phyloP scores from a whole-genome alignment of 1,140 invertebrate genomes.

The Brachionus calyciflorus region DNA sequence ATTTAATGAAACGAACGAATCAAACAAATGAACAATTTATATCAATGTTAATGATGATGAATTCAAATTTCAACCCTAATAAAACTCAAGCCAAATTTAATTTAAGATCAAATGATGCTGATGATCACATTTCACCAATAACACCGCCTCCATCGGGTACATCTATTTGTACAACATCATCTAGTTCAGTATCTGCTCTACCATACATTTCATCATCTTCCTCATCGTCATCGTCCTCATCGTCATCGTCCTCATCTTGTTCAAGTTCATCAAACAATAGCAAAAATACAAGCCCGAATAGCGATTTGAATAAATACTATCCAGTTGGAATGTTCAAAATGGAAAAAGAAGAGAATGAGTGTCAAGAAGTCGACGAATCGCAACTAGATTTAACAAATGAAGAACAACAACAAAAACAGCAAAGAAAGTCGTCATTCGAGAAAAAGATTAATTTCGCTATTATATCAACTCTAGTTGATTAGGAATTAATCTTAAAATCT shows the following conservation, averaged over 20 bases:
- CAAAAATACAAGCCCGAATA: constrained; percentile 27
- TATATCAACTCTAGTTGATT: constrained; percentile 26
- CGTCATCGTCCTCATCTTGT: background rate
- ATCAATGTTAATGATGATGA: constrained; percentile 33
- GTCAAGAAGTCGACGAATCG: too few relatives aligned
- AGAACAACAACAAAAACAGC: background rate
- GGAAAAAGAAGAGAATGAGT: too few relatives aligned
- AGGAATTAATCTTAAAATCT: background rate
- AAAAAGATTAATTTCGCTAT: constrained; percentile 38
- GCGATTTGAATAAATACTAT: background rate
- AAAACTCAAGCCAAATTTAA: constrained; percentile 13
- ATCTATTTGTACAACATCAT: constrained; percentile 4
- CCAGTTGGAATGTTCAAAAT: background rate
- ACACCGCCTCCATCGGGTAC: background rate
- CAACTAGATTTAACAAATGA: background rate
- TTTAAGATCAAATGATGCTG: background rate
- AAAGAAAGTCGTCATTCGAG: background rate
- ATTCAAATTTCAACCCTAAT: constrained; percentile 13
- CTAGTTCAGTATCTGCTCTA: background rate
- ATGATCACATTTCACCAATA: constrained; percentile 6
- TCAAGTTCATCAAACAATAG: constrained; percentile 18
- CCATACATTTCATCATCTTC: constrained; percentile 27
- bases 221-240: background rate
- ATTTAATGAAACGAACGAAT: background rate
- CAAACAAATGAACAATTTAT: background rate